A percentile compares a stretch with the other conserved stretches of the same genome.
phyloP scores from a whole-genome alignment of 2,888 invertebrate genomes.

The Dryobota labecula region DNA sequence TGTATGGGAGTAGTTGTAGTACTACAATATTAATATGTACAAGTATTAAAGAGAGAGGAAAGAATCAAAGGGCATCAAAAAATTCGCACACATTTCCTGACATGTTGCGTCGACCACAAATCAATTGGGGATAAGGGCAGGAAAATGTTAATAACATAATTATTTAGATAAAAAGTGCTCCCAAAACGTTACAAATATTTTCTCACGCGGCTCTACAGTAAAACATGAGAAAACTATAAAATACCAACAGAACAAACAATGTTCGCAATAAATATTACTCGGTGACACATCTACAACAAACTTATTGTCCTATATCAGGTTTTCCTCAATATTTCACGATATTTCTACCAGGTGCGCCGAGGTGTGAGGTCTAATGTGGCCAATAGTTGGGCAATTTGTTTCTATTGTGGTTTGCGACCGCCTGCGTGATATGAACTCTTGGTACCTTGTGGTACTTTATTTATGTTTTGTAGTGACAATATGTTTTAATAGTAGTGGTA shows the following conservation, averaged over 20 bases:
- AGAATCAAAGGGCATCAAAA: no score
- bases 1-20: no score
- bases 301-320: constrained; percentile 43
- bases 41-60: no score
- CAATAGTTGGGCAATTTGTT: constrained; percentile 63
- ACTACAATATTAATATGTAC: no score
- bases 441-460: constrained; percentile 21
- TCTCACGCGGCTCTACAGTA: not conserved
- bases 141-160: no score
- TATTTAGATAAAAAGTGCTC: not conserved
- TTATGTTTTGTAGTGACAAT: not conserved
- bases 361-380: constrained; percentile 47
- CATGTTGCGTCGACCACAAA: no score
- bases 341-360: constrained; percentile 38
- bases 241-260: constrained; percentile 16
- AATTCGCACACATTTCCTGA: no score
- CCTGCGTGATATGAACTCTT: constrained; percentile 35
- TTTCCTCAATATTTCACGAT: constrained; percentile 60
- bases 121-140: no score
- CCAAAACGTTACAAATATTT: not conserved
- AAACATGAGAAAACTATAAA: constrained; percentile 3
- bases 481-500: no score
- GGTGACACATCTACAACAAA: constrained; percentile 36
- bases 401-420: constrained; percentile 50
- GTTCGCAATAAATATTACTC: constrained; percentile 53